Base-by-base conservation (phyloP, 2,797 vertebrate species). In the Oceanodroma leucorhoa region DNA sequence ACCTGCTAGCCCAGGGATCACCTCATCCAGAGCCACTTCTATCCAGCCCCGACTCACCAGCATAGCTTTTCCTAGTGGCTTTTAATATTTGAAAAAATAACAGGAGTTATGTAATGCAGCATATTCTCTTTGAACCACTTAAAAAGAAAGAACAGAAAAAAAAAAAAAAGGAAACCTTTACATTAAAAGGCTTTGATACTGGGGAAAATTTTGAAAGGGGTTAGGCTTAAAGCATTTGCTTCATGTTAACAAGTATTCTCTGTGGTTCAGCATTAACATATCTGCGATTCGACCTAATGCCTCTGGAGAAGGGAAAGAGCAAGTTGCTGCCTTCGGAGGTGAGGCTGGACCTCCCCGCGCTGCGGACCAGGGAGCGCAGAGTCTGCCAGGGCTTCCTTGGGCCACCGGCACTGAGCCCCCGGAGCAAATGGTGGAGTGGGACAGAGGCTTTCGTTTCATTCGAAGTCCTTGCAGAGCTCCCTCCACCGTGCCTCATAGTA, bases 71-170 rank as follows among this genome's bases (percentile, higher is more conserved):
- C n/a, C 58, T n/a, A 6, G 5, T 73, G 62, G 75, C 45, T 94
- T 96, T 95, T 80, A 93, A 67, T 86, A 77, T 73, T 62, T 71
- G 40, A 76, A 79, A 96, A 83, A 50, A 32, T 32, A 95, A 46
- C 85, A 79, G 29, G 38, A 85, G 90, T 95, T 96, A 92, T 27
- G 45, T 90, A 93, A 95, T 1, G 0, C 8, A 65, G 55, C 30
- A 11, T 54, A n/a, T 85, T 90, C 65, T 61, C 70, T 89, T 92
- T 79, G 76, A 91, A 65, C 8, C 64, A 64, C 41, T 91, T 83
- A n/a, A 27, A 78, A 81, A 73, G n/a, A 82, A 1, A 40, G 29
- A 26, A 36, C 13, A 6, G 0, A 3, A 15, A 40, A 7, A 10
- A 8, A 11, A 30, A 18, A 29, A 17, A 62, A 80, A 50, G 8